These are phyloP conservation scores for Fabriciana adippe DNA, from an alignment of 2,888 invertebrate species.

Conservation along the genomic window DNA sequence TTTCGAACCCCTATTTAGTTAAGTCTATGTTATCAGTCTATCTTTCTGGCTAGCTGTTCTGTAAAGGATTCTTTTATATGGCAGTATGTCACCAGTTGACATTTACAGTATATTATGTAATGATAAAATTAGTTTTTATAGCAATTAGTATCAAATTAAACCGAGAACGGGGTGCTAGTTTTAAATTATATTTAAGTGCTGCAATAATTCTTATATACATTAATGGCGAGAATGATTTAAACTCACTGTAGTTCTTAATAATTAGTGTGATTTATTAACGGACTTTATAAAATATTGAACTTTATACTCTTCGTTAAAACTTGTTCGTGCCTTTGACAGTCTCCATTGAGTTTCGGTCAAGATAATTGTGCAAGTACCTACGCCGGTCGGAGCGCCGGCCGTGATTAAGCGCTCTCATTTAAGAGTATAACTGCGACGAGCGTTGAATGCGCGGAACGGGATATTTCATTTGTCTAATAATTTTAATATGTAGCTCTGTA, in stretches of 20 bases:
- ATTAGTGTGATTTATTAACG: neutral
- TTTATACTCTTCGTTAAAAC: neutral
- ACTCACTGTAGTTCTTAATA: neutral
- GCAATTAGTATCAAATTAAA: too few species aligned
- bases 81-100: too few species aligned
- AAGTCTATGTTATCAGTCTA: too few species aligned
- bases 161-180: too few species aligned
- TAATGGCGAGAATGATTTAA: neutral
- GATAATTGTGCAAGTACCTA: slow-evolving; percentile 3
- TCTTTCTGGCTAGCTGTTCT: too few species aligned
- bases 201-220: too few species aligned
- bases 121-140: too few species aligned
- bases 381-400: neutral
- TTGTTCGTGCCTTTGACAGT: slow-evolving; percentile 8
- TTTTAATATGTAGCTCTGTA: neutral
- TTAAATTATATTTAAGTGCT: too few species aligned
- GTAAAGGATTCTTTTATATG: too few species aligned
- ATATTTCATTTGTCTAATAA: neutral
- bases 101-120: too few species aligned
- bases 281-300: slow-evolving; percentile 1
- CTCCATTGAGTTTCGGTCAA: slow-evolving; percentile 1
- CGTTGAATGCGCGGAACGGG: neutral
- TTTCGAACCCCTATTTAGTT: too few species aligned
- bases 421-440: neutral
- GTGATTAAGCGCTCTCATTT: neutral